Conservation (phyloP, 53 echinoderm and acorn worm genomes). For the Apostichopus leukothele region DNA sequence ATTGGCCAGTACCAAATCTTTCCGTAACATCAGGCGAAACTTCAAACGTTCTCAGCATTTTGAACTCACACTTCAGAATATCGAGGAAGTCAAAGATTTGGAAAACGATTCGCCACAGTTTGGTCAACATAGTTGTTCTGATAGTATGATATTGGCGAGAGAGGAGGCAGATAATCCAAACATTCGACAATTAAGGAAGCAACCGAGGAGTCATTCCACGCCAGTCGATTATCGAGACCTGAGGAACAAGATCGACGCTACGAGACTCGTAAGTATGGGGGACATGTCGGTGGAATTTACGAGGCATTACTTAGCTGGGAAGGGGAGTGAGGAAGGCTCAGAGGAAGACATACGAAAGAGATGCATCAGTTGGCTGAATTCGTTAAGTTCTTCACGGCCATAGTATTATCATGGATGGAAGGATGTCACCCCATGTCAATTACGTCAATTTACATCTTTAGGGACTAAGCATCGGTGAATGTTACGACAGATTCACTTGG, state of each 20-base stretch:
- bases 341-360: conserved; percentile 61
- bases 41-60: conserved; percentile 61
- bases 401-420: no score
- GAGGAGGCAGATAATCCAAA: not conserved
- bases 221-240: conserved; percentile 58
- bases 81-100: conserved; percentile 52
- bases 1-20: not conserved
- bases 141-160: not conserved
- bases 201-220: conserved; percentile 38
- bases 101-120: not conserved
- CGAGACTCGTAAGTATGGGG: conserved; percentile 56
- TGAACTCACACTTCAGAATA: conserved; percentile 70
- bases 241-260: conserved; percentile 53
- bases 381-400: conserved; percentile 44
- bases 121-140: not conserved
- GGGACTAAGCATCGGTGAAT: no score
- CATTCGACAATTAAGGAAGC: not conserved
- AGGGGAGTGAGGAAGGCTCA: conserved; percentile 50
- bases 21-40: not conserved
- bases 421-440: no score
- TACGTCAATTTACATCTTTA: no score
- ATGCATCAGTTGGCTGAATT: conserved; percentile 64
- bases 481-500: no score
- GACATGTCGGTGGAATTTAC: conserved; percentile 57
- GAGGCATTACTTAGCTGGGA: conserved; percentile 53